Percentiles rank a stretch among this genome's conserved stretches.
Evolutionary conservation across 2,888 invertebrate species (phyloP).

Genomic region (Sphaerophoria taeniata): DNA sequence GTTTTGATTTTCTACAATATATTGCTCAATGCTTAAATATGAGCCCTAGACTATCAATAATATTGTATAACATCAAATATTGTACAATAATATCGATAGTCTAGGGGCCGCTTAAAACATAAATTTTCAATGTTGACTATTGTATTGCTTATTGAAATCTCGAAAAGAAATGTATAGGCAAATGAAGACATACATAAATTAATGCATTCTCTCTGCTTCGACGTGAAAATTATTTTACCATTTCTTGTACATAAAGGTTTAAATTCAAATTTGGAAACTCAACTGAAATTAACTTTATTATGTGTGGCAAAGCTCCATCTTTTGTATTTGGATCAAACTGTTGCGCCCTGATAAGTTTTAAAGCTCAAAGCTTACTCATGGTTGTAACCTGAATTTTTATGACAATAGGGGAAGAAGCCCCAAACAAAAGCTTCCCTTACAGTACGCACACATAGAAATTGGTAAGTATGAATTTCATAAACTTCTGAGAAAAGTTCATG

Average conservation of each 20-base stretch:
- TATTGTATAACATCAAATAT: no score
- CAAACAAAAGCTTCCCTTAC: slow-evolving; percentile 28
- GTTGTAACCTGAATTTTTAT: background rate
- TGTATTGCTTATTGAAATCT: no score
- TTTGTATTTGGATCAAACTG: background rate
- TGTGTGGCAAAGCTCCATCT: slow-evolving; percentile 32
- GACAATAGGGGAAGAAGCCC: background rate
- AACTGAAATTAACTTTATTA: background rate
- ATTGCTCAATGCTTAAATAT: no score
- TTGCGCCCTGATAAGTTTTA: background rate
- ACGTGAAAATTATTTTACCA: no score
- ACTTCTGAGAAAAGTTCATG: background rate
- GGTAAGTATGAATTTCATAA: background rate
- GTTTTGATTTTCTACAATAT: no score
- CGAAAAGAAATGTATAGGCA: no score
- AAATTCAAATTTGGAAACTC: background rate
- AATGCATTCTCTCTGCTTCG: no score
- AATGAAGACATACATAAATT: no score
- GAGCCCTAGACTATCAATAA: no score
- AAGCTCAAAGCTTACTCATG: slow-evolving; percentile 14
- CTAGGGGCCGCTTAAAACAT: no score
- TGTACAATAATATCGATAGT: no score
- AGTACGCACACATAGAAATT: slow-evolving; percentile 8
- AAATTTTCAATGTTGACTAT: no score
- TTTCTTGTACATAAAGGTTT: background rate